phyloP scores from a whole-genome alignment of 2,888 invertebrate genomes.

The Schizaphis graminum region DNA sequence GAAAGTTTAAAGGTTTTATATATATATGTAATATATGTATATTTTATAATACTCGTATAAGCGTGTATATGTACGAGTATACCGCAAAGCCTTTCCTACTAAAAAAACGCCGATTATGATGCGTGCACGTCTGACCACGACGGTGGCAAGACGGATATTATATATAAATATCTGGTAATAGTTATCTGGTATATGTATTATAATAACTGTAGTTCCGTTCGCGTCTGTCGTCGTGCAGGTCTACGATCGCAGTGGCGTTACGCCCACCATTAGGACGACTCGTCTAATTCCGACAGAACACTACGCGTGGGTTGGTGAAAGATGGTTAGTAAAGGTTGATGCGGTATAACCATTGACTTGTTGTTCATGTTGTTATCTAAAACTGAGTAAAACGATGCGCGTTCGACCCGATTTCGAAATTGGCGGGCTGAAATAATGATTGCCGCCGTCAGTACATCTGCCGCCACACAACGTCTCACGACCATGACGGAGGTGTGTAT shows the following conservation, averaged over 20 bases:
- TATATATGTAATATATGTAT: too few species aligned
- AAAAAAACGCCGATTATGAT: neutral
- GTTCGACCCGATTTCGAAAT: constrained; percentile 46
- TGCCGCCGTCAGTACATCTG: constrained; percentile 19
- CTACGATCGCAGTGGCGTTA: neutral
- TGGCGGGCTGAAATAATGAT: neutral
- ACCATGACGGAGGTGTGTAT: neutral
- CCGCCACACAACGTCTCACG: neutral
- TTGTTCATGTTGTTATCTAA: neutral
- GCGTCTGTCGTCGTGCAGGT: neutral
- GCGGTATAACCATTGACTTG: neutral
- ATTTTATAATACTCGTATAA: neutral
- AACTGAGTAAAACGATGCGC: neutral
- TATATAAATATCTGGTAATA: neutral
- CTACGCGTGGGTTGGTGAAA: neutral
- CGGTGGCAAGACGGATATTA: neutral
- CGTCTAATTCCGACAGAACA: neutral
- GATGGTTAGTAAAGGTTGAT: neutral
- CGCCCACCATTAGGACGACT: neutral
- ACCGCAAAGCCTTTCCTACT: neutral
- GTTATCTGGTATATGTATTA: neutral
- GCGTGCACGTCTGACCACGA: neutral
- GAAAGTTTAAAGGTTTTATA: neutral
- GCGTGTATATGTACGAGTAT: neutral
- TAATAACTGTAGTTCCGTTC: neutral